Base-by-base conservation (phyloP, 2,113 vertebrate genomes). In the Pituophis catenifer region DNA sequence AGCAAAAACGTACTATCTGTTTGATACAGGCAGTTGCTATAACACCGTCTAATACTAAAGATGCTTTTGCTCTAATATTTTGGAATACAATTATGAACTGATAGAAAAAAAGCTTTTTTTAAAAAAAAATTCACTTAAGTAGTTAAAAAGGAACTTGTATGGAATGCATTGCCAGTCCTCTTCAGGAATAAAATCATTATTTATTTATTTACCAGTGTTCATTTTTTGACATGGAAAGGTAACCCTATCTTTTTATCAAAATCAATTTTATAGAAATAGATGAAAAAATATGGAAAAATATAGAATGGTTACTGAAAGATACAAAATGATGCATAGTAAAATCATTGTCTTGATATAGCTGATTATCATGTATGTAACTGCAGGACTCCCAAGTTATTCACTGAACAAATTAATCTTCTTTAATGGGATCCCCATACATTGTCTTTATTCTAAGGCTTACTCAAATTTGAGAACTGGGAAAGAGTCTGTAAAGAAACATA, bases 11-110 rank as follows among this genome's bases (percentile, higher is more conserved):
- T 29, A 75, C 38, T 17, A 13, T 5, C 0, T 0, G 10, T 5
- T 33, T 94, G n/a, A 91, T 3, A 59, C 86, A 5, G 89, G 88
- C 12, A 91, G 26, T 75, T 75, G 26, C 62, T 38, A 12, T 91
- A 90, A 29, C 88, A 0, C 53, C 50, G 5, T n/a, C 3, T 10
- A 91, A 86, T 70, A 91, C 11, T 1, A 52, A 89, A 53, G 12
- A 12, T 88, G 10, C 52, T 70, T 93, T n/a, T 11, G 12, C 6
- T 5, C 90, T 81, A 48, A 0, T 1, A 13, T 23, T 87, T 86
- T 94, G 52, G 44, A 95, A 95, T 94, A 12, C n/a, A 89, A 52
- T 29, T 44, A 89, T 93, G 59, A 89, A 12, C 38, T 93, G 26
- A 38, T 91, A 93, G 11, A 19, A 1, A 44, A 8, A 90, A 93